Base-by-base conservation (phyloP, 1,140 invertebrate species). In the Cherax quadricarinatus region DNA sequence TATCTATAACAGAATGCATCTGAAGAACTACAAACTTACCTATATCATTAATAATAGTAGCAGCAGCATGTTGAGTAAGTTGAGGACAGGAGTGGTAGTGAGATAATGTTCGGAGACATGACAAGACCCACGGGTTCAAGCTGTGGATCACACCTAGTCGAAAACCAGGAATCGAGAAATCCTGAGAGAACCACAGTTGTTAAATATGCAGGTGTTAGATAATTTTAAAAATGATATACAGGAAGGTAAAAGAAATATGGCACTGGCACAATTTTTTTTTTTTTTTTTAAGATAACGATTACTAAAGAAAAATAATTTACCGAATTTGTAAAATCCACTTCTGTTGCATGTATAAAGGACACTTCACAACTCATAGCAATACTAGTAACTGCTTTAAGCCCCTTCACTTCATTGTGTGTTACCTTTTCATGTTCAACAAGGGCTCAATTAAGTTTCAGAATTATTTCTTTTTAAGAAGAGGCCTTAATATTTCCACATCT, bases 111-210 rank as follows among this genome's bases (percentile, higher is more conserved):
- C 3, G 24, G 14, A 85, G 60, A 9, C 83, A 85, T 2, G 83
- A 85, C 83, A 85, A 70, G 21, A 85, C 83, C 83, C 60, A 85
- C 41, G 83, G 83, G 16, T 85, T 85, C 14, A 30, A 3, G 41
- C 24, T 85, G 30, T 85, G 83, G 12, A 85, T 85, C 62, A 85
- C 62, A 18, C 83, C 83, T 21, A 85, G 62, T 7, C 83, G 83
- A 70, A 85, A 85, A 62, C 83, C 83, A 85, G 83, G 83, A 85
- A 85, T 16, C 14, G 83, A 41, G 70, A 85, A 85, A 70, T 85
- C 83, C 83, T 85, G 48, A 70, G n/a, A 6, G 48, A 70, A 85
- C 48, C 10, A 9, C 10, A 66, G 60, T 49, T 57, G 21, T 57
- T 80, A 48, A 80, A 30, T 80, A 57, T 5, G 53, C 53, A 78